Evolutionary conservation across 1,140 invertebrate genomes (phyloP).

Genomic region (Armadillidium nasatum): DNA sequence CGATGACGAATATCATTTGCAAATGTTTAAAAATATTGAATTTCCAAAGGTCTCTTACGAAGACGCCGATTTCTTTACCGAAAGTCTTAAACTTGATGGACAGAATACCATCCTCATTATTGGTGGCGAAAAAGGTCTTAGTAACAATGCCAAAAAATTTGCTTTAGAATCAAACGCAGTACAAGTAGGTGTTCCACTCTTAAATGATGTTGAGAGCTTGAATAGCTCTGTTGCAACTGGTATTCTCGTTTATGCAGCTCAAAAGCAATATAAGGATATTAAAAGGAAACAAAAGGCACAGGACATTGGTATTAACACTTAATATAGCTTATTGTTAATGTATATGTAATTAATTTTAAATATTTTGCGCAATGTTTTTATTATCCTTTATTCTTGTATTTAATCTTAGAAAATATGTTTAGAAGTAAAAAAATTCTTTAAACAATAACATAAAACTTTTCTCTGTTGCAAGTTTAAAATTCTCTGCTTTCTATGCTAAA

Average conservation of each 20-base stretch:
- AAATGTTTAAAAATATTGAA: slow-evolving; percentile 41
- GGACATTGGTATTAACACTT: too few relatives aligned
- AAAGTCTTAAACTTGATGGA: slow-evolving; percentile 48
- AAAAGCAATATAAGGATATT: slow-evolving; percentile 58
- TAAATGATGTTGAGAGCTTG: slow-evolving; percentile 73
- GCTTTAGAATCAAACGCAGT: slow-evolving; percentile 54
- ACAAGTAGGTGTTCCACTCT: slow-evolving; percentile 68
- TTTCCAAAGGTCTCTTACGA: slow-evolving; percentile 63
- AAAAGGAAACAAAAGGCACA: neutral
- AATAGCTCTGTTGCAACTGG: slow-evolving; percentile 75
- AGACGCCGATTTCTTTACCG: slow-evolving; percentile 52
- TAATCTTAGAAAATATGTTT: too few relatives aligned
- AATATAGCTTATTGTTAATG: too few relatives aligned
- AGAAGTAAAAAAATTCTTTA: too few relatives aligned
- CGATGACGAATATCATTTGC: slow-evolving; percentile 35
- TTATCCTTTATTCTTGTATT: too few relatives aligned
- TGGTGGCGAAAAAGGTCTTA: slow-evolving; percentile 85
- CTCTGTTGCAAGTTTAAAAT: too few relatives aligned
- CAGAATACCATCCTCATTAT: slow-evolving; percentile 63
- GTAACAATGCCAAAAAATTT: slow-evolving; percentile 60
- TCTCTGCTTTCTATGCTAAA: too few relatives aligned
- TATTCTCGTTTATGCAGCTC: slow-evolving; percentile 79
- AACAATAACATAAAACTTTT: too few relatives aligned
- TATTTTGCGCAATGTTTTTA: too few relatives aligned
- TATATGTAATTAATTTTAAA: too few relatives aligned